Conservation (phyloP, 2,113 vertebrate species). For the Nothoprocta pentlandii region DNA sequence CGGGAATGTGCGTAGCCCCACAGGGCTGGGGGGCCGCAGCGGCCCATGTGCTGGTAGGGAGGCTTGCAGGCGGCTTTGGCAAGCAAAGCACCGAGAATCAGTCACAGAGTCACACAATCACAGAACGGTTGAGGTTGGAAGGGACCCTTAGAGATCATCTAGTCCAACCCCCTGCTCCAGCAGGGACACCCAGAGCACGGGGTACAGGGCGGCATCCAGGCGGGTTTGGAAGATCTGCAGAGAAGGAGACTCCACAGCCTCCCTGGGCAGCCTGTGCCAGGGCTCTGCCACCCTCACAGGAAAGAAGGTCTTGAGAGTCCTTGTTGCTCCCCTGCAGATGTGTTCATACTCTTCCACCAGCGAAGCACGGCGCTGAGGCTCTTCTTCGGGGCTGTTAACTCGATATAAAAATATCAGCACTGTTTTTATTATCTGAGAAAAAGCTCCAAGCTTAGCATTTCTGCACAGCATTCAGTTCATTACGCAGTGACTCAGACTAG, state of each 20-base stretch:
- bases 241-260: too few relatives aligned
- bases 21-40: too few relatives aligned
- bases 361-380: conserved; percentile 61
- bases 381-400: conserved; percentile 68
- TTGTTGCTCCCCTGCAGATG: conserved; percentile 43
- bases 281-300: too few relatives aligned
- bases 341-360: conserved; percentile 40
- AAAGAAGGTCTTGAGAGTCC: neutral
- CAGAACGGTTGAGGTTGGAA: too few relatives aligned
- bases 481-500: conserved; percentile 73
- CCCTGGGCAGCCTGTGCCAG: too few relatives aligned
- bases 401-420: conserved; percentile 70
- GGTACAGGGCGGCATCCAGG: too few relatives aligned
- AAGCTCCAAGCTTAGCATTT: conserved; percentile 43
- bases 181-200: too few relatives aligned
- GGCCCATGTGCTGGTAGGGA: neutral
- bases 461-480: conserved; percentile 55
- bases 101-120: too few relatives aligned
- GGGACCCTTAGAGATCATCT: too few relatives aligned
- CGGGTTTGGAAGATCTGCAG: too few relatives aligned
- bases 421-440: conserved; percentile 72
- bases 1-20: too few relatives aligned
- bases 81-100: conserved; percentile 39
- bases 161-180: too few relatives aligned
- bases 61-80: neutral